A percentile compares a stretch with the other conserved stretches of the same genome.
Conservation (phyloP, 2,888 invertebrate genomes). For the Drosophila percnosoma region DNA sequence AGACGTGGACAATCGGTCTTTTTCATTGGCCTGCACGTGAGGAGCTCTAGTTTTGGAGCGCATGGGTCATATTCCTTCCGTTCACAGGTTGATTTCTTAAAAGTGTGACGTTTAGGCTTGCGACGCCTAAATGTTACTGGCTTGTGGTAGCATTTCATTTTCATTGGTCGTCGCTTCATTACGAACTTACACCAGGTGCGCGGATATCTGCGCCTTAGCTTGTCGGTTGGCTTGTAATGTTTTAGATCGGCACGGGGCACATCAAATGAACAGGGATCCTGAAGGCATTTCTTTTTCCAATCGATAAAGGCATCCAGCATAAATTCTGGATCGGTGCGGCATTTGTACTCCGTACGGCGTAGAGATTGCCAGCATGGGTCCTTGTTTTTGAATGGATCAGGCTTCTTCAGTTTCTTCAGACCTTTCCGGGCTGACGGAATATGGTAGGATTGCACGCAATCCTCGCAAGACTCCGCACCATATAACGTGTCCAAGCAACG, state of each 20-base stretch:
- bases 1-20: conserved; percentile 25
- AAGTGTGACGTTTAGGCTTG: neutral
- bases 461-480: conserved; percentile 45
- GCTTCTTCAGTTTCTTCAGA: conserved; percentile 11
- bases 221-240: conserved; percentile 56
- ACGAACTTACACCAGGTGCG: conserved; percentile 68
- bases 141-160: conserved; percentile 34
- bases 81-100: neutral
- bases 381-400: conserved; percentile 23
- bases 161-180: conserved; percentile 40
- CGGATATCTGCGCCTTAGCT: conserved; percentile 46
- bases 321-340: conserved; percentile 65
- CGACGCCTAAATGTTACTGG: conserved; percentile 37
- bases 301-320: conserved; percentile 43
- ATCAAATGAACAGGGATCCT: conserved; percentile 24
- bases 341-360: conserved; percentile 66
- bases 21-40: neutral
- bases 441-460: conserved; percentile 32
- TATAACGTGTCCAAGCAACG: conserved; percentile 40
- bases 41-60: conserved; percentile 19
- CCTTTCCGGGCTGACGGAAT: neutral
- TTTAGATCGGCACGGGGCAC: conserved; percentile 34
- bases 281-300: conserved; percentile 29
- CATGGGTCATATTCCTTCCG: neutral
- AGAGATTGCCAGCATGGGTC: conserved; percentile 62